phyloP scores from a whole-genome alignment of 2,797 vertebrate genomes.

The Sternarchorhynchus goeldii region DNA sequence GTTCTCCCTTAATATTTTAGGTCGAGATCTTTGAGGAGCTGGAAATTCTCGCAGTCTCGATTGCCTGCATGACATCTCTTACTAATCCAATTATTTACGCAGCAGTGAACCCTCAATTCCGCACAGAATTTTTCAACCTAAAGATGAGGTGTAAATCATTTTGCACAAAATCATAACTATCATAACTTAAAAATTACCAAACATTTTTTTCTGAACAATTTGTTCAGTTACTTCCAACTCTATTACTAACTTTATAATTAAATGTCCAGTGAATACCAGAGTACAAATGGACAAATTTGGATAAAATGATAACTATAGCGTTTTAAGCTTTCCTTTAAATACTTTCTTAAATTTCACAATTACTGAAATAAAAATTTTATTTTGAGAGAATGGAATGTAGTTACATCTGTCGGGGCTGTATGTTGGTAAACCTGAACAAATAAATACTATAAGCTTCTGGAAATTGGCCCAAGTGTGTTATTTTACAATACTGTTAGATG shows the following conservation, averaged over 20 bases:
- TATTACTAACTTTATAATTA: background rate
- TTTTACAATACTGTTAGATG: background rate
- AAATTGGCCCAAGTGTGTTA: background rate
- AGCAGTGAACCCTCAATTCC: slow-evolving; percentile 79
- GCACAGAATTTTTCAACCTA: slow-evolving; percentile 70
- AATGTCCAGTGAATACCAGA: background rate
- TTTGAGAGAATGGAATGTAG: background rate
- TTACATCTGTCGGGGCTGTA: background rate
- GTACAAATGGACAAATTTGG: background rate
- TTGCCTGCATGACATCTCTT: slow-evolving; percentile 76
- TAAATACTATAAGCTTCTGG: background rate
- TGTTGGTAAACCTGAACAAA: background rate
- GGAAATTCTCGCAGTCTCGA: slow-evolving; percentile 72
- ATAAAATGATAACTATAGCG: background rate
- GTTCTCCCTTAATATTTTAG: slow-evolving; percentile 58
- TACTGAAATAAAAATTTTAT: background rate
- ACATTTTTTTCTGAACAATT: no score
- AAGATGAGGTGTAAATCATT: slow-evolving; percentile 62
- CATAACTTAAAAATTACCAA: background rate
- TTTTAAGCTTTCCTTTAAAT: background rate
- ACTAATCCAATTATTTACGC: slow-evolving; percentile 80
- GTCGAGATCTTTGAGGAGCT: slow-evolving; percentile 56
- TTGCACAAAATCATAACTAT: slow-evolving; percentile 53
- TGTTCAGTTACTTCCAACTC: no score
- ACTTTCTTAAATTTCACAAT: background rate